Base-by-base conservation (phyloP, 2,113 vertebrate species). In the Melanocharis versteri region DNA sequence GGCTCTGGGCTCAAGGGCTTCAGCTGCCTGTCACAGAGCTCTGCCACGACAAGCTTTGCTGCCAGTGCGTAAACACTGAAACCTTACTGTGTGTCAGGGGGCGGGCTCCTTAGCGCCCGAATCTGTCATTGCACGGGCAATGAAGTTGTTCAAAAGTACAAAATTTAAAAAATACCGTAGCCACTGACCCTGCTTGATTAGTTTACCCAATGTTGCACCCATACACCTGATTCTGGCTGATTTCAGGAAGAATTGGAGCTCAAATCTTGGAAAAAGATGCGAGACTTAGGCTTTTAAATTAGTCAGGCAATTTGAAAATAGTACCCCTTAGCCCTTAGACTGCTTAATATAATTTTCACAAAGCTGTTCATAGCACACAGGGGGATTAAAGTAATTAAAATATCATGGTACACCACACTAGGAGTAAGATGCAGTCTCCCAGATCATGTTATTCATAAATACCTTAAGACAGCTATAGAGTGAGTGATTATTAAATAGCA, bases 311-410 rank as follows among this genome's bases (percentile, higher is more conserved):
- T 92, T 90, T 66, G 66, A 73, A 96, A 94, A 94, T 86, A 88
- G 44, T 83, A 83, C 27, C 28, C 56, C 26, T 79, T 91, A 62
- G 56, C 39, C 68, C 91, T 88, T 89, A 72, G 79, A 80, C 42
- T 54, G 42, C 40, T 90, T 94, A 92, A 86, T 85, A 48, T 31
- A 62, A 72, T 93, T 93, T 95, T 79, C 66, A 90, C 81, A 93
- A 95, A 96, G 88, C 69, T 84, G 69, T 57, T 95, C 76, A 44
- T 65, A 82, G 89, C 69, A 76, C 70, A 61, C 20, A 56, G 79
- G 77, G 58, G 64, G 79, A 94, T 93, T 86, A 83, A 82, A 84
- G 66, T 84, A 82, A 94, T 94, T 94, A 78, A 96, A 94, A 72
- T 89, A 88, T 71, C 75, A 68, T 68, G 79, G 85, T 62, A 26